phyloP scores from a whole-genome alignment of 1,140 invertebrate species.

The Homarus americanus region DNA sequence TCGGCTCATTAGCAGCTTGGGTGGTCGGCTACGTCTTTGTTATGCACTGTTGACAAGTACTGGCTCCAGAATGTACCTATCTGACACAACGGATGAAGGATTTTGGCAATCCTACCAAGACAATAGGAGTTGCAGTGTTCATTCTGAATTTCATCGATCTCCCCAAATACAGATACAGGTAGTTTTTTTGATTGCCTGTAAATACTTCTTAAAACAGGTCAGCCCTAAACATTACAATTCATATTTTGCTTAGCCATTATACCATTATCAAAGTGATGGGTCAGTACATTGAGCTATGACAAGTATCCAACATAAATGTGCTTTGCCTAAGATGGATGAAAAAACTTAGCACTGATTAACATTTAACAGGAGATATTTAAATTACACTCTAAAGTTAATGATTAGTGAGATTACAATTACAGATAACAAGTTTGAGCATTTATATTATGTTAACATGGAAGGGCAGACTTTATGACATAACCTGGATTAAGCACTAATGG shows the following conservation, averaged over 20 bases:
- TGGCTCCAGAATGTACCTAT: too few relatives aligned
- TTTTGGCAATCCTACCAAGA: too few relatives aligned
- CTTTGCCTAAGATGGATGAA: neutral
- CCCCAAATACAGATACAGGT: too few relatives aligned
- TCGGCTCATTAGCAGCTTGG: too few relatives aligned
- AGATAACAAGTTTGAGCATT: constrained; percentile 56
- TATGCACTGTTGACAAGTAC: too few relatives aligned
- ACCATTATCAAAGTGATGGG: neutral
- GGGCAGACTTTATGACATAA: constrained; percentile 2
- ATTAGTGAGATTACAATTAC: constrained; percentile 27
- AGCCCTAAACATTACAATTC: too few relatives aligned
- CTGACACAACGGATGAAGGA: too few relatives aligned
- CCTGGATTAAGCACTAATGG: neutral
- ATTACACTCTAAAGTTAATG: constrained; percentile 24
- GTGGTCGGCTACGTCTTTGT: too few relatives aligned
- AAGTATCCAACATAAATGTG: neutral
- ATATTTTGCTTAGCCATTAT: neutral
- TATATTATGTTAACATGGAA: constrained; percentile 29
- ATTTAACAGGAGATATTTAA: constrained; percentile 30
- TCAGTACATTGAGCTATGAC: neutral
- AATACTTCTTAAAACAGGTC: too few relatives aligned
- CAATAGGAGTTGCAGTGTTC: too few relatives aligned
- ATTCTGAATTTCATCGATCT: too few relatives aligned
- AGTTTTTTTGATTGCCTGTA: too few relatives aligned
- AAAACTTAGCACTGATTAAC: neutral